Conservation (phyloP, 1,140 invertebrate genomes). For the Drosophila varians region DNA sequence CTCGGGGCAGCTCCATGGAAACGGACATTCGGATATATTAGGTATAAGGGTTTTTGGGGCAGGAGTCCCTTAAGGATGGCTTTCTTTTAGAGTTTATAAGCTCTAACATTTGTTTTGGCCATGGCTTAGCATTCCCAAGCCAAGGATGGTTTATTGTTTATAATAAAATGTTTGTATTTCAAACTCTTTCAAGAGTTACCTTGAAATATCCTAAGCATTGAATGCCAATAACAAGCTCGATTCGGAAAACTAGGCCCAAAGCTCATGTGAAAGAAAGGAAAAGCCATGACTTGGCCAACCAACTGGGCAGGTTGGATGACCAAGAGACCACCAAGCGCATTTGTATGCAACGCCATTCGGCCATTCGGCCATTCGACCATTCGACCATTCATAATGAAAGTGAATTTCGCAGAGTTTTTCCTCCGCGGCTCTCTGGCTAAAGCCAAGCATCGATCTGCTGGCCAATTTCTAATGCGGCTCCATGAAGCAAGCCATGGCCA, state of each 20-base stretch:
- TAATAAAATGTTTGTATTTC: too few species aligned
- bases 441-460: slow-evolving; percentile 48
- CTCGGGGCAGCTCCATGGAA: slow-evolving; percentile 30
- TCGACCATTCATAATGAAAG: slow-evolving; percentile 77
- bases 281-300: slow-evolving; percentile 57
- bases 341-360: slow-evolving; percentile 69
- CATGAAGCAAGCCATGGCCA: slow-evolving; percentile 41
- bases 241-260: slow-evolving; percentile 4
- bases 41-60: slow-evolving; percentile 4
- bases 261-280: slow-evolving; percentile 52
- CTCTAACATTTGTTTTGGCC: background rate
- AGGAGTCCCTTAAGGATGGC: background rate
- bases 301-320: slow-evolving; percentile 75
- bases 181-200: too few species aligned
- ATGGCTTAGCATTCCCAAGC: too few species aligned
- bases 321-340: slow-evolving; percentile 45
- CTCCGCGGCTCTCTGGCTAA: slow-evolving; percentile 17
- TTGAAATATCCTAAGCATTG: slow-evolving; percentile 13
- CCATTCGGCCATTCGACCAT: slow-evolving; percentile 50
- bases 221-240: slow-evolving; percentile 22
- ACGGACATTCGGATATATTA: slow-evolving; percentile 22
- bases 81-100: background rate
- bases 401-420: slow-evolving; percentile 77
- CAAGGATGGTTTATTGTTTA: too few species aligned
- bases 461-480: slow-evolving; percentile 73